Evolutionary conservation across 2,888 invertebrate species (phyloP).

Genomic region (Volucella inanis): DNA sequence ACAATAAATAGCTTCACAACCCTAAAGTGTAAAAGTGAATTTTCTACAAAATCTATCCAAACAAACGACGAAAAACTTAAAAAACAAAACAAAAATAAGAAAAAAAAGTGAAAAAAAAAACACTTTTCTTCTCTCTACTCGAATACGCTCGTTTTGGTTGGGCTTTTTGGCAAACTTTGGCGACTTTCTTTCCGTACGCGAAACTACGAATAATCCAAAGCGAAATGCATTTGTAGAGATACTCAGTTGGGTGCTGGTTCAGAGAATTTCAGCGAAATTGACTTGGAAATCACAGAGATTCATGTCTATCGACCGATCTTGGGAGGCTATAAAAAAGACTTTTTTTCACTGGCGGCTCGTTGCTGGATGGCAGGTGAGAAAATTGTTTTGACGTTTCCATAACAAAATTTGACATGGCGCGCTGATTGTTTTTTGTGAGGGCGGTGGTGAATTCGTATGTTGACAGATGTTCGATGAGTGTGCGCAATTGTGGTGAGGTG

Average conservation of each 20-base stretch:
- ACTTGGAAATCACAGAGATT: conserved; percentile 64
- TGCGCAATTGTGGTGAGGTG: conserved; percentile 48
- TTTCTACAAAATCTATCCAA: not conserved
- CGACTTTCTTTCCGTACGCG: not conserved
- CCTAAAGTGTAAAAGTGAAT: conserved; percentile 47
- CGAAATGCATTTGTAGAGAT: conserved; percentile 19
- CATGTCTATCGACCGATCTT: conserved; percentile 56
- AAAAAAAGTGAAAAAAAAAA: conserved; percentile 12
- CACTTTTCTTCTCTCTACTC: conserved; percentile 28
- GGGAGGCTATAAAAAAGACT: conserved; percentile 30
- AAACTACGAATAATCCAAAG: conserved; percentile 8
- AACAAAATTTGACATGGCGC: conserved; percentile 70
- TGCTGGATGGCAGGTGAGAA: conserved; percentile 63
- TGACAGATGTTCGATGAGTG: conserved; percentile 61
- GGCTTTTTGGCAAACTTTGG: conserved; percentile 31
- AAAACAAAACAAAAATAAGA: not conserved
- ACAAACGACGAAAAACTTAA: conserved; percentile 5
- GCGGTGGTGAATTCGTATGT: conserved; percentile 39
- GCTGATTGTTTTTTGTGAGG: conserved; percentile 25
- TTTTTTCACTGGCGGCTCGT: conserved; percentile 24
- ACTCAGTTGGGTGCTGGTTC: conserved; percentile 11
- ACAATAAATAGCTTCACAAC: conserved; percentile 61
- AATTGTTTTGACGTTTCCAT: conserved; percentile 74
- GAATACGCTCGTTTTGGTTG: not conserved
- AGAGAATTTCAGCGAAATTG: conserved; percentile 49